Base-by-base conservation (phyloP, 2,888 invertebrate genomes). In the Sericinus montela region DNA sequence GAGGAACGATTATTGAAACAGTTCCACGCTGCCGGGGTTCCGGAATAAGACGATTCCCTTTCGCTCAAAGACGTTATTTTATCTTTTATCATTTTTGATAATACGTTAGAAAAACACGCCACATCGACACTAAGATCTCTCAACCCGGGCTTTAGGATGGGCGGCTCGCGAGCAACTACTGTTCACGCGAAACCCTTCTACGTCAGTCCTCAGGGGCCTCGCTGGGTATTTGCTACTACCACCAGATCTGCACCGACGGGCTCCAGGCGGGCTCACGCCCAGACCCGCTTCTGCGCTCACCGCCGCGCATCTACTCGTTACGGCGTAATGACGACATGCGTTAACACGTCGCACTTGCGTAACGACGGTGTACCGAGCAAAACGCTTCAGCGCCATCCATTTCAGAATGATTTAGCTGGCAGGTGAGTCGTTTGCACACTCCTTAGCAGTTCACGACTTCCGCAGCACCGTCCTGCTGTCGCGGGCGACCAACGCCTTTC, bases 381-480 rank as follows among this genome's bases (percentile, higher is more conserved):
- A 7, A 5, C 25, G 7, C 25, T 25, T 30, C 8, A 6, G n/a
- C n/a, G n/a, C n/a, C n/a, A n/a, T n/a, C n/a, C n/a, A n/a, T n/a
- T n/a, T n/a, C n/a, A n/a, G n/a, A n/a, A n/a, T n/a, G n/a, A n/a
- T n/a, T n/a, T n/a, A n/a, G n/a, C n/a, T 9, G 88, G 88, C 90
- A 90, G 91, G 91, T 90, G 25, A 91, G 91, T 90, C 75, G 82
- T 91, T n/a, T 72, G 59, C 72, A 75, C 76, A 84, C 80, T 90
- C 77, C 79, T 83, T 80, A 89, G 90, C 91, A 91, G 91, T 86
- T 90, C 90, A 90, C 92, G 90, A 93, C 92, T 93, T 93, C 92
- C 92, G 7, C 7, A 7, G 25, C 25, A 25, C 25, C 25, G 25
- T 91, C 92, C 91, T 91, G 91, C 47, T 92, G 91, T 91, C 90